phyloP scores from a whole-genome alignment of 1,140 invertebrate species.

The Microplitis mediator region DNA sequence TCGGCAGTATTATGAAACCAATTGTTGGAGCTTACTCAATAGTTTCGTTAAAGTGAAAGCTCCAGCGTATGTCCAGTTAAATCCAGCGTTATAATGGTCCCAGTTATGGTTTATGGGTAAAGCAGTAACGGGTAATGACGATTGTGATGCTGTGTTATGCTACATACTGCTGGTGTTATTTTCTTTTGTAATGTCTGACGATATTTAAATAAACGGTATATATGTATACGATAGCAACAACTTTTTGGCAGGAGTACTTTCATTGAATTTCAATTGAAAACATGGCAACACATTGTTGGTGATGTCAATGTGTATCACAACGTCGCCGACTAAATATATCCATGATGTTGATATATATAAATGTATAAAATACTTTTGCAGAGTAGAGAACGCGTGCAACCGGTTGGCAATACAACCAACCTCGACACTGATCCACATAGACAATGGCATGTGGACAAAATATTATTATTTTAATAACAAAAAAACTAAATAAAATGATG shows the following conservation, averaged over 20 bases:
- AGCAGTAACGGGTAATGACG: neutral
- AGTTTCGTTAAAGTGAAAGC: conserved; percentile 25
- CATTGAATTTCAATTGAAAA: conserved; percentile 1
- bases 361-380: too few relatives aligned
- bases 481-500: neutral
- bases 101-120: neutral
- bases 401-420: neutral
- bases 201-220: neutral
- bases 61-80: conserved; percentile 15
- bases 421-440: conserved; percentile 23
- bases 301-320: conserved; percentile 4
- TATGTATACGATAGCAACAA: conserved; percentile 8
- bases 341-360: too few relatives aligned
- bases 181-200: neutral
- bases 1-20: conserved; percentile 4
- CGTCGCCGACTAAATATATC: neutral
- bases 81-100: conserved; percentile 6
- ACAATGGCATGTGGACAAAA: neutral
- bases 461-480: neutral
- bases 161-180: neutral
- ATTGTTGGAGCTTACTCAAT: conserved; percentile 17
- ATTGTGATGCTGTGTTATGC: too few relatives aligned
- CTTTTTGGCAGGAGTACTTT: conserved; percentile 6
- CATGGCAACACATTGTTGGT: neutral
- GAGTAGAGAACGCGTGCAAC: neutral